Conservation (phyloP, 1,140 invertebrate genomes). For the Notospermus geniculatus region DNA sequence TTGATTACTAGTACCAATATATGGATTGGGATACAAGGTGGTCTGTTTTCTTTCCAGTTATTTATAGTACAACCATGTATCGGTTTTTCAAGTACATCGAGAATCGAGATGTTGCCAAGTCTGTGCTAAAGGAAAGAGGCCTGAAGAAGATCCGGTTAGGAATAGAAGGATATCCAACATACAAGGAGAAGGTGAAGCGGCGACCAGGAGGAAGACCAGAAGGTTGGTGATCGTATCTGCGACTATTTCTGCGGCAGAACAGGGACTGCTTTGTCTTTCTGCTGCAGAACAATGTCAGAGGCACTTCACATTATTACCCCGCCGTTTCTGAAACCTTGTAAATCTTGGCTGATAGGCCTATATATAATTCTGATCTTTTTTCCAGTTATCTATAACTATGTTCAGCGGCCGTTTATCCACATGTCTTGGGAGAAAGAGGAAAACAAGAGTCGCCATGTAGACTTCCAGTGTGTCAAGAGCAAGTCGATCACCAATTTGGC, state of each 20-base stretch:
- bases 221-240: too few species aligned
- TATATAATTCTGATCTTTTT: conserved; percentile 15
- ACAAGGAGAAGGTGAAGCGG: conserved; percentile 89
- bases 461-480: conserved; percentile 72
- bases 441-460: conserved; percentile 96
- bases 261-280: too few species aligned
- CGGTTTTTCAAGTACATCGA: conserved; percentile 99
- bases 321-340: too few species aligned
- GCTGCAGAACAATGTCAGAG: too few species aligned
- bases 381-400: conserved; percentile 96
- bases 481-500: conserved; percentile 56
- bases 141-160: conserved; percentile 98
- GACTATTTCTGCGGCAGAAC: too few species aligned
- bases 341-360: background rate
- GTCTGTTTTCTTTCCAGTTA: conserved; percentile 44
- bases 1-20: too few species aligned
- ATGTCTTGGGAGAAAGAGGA: conserved; percentile 99
- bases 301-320: too few species aligned
- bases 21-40: too few species aligned
- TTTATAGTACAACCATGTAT: conserved; percentile 88
- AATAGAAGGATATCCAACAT: conserved; percentile 98
- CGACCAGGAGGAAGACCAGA: conserved; percentile 81
- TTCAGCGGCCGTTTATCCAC: conserved; percentile 98
- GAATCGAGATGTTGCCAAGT: conserved; percentile 98
- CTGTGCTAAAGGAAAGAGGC: conserved; percentile 95